These are phyloP conservation scores for Mongoloraphidia duomilia DNA, from an alignment of 2,888 invertebrate genomes.

Conservation along the genomic window DNA sequence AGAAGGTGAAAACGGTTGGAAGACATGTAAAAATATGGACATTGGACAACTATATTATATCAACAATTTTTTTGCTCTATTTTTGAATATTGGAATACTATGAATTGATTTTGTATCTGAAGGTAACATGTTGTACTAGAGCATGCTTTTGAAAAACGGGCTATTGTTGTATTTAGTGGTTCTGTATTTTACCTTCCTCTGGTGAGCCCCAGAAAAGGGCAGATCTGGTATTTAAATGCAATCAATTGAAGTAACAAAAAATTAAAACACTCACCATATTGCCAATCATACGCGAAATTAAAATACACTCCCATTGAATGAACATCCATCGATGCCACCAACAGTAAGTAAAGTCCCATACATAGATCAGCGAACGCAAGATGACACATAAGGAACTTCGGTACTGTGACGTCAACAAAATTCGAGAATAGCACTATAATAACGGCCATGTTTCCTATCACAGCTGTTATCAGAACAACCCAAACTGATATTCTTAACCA, in stretches of 20 bases:
- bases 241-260: not conserved
- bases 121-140: too few species aligned
- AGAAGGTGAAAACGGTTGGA: too few species aligned
- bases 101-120: too few species aligned
- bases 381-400: constrained; percentile 64
- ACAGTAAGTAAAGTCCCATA: constrained; percentile 69
- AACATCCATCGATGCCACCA: constrained; percentile 72
- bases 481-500: constrained; percentile 72
- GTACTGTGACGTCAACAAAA: constrained; percentile 40
- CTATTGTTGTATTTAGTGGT: too few species aligned
- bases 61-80: too few species aligned
- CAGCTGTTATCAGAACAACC: constrained; percentile 69
- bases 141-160: too few species aligned
- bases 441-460: constrained; percentile 72
- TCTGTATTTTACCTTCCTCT: too few species aligned
- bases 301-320: constrained; percentile 77
- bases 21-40: too few species aligned
- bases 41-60: too few species aligned
- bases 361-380: constrained; percentile 80
- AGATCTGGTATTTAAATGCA: too few species aligned
- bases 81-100: too few species aligned
- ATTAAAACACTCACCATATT: constrained; percentile 40
- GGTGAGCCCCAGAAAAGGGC: too few species aligned
- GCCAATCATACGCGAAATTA: constrained; percentile 84
- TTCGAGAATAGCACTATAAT: constrained; percentile 59